These are phyloP conservation scores for Puntigrus tetrazona DNA, from an alignment of 2,113 vertebrate genomes.

Conservation along the genomic window DNA sequence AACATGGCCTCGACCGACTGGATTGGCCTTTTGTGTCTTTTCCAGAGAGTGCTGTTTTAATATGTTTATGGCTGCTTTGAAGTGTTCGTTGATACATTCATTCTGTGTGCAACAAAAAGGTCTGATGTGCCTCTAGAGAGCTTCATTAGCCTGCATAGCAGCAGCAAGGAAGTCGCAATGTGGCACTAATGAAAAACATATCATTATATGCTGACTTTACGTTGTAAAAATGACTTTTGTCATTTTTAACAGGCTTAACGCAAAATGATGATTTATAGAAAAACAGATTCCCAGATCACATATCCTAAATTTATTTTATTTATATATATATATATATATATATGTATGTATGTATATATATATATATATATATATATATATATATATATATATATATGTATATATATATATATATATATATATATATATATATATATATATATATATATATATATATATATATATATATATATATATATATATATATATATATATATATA, in stretches of 20 bases:
- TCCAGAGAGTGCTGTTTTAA: not conserved
- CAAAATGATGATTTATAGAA: not conserved
- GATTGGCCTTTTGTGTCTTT: constrained; percentile 8
- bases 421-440: no score
- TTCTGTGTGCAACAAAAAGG: not conserved
- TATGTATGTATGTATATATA: no score
- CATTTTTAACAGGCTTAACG: not conserved
- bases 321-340: no score
- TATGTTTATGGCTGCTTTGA: not conserved
- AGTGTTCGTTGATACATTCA: not conserved
- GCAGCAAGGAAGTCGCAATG: not conserved
- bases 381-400: no score
- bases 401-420: no score
- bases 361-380: no score
- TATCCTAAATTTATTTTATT: not conserved
- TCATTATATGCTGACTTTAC: not conserved
- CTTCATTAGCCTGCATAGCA: not conserved
- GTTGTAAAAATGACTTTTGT: no score
- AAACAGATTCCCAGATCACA: not conserved
- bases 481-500: no score
- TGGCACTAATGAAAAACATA: not conserved
- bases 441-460: no score
- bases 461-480: no score
- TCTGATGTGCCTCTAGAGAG: not conserved
- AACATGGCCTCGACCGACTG: constrained; percentile 1